phyloP scores from a whole-genome alignment of 2,888 invertebrate species.

The Ectobius pallidus region DNA sequence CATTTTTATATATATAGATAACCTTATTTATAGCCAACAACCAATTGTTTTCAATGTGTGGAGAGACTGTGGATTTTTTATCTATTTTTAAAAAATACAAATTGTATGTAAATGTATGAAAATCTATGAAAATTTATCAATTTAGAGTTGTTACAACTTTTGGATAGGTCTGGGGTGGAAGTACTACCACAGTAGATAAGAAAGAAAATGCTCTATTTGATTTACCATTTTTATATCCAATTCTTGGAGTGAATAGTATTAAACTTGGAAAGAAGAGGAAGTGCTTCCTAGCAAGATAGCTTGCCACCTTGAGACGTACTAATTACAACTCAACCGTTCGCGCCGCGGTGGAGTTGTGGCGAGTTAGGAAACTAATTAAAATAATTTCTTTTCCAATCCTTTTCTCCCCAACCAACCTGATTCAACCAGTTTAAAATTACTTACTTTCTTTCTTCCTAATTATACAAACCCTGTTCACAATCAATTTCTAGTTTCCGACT shows the following conservation, averaged over 20 bases:
- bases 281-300: background rate
- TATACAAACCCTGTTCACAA: background rate
- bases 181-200: no score
- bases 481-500: background rate
- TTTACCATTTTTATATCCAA: no score
- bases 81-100: no score
- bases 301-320: slow-evolving; percentile 9
- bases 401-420: background rate
- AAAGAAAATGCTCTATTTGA: no score
- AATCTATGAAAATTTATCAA: no score
- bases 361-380: slow-evolving; percentile 22
- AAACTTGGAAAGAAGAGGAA: background rate
- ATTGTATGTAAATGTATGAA: no score
- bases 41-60: no score
- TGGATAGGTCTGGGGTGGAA: no score
- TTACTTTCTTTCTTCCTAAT: slow-evolving; percentile 8
- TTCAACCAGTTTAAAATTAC: slow-evolving; percentile 10
- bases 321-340: background rate
- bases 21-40: no score
- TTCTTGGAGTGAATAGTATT: background rate
- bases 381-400: slow-evolving; percentile 3
- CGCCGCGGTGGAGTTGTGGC: slow-evolving; percentile 1
- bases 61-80: no score
- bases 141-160: no score
- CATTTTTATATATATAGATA: no score